Conservation (phyloP, 1,140 invertebrate species). For the Periplaneta americana region DNA sequence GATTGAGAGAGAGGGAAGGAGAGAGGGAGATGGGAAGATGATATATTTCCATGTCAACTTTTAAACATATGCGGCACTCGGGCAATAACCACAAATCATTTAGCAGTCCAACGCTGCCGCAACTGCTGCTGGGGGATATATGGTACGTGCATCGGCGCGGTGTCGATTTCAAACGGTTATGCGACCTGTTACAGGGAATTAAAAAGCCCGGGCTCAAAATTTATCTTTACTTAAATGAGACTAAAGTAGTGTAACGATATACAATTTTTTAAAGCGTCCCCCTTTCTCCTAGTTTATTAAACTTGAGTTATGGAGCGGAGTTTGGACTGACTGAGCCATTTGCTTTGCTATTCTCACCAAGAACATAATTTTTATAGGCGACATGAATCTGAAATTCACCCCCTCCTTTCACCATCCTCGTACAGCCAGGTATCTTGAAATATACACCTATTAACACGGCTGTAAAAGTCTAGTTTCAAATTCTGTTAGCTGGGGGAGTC, state of each 20-base stretch:
- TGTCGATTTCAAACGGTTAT: background rate
- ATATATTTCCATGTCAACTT: slow-evolving; percentile 6
- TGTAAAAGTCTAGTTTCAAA: background rate
- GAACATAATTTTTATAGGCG: background rate
- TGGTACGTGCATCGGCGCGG: background rate
- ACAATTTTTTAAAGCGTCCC: background rate
- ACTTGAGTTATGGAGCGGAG: background rate
- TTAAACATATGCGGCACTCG: slow-evolving; percentile 8
- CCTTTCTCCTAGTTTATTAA: background rate
- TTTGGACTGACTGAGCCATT: background rate
- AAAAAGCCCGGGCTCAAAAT: background rate
- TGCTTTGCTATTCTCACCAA: background rate
- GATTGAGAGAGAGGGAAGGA: background rate
- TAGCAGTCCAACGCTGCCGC: background rate
- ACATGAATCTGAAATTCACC: background rate
- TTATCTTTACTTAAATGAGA: background rate
- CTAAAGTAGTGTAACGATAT: background rate
- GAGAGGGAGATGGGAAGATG: no score
- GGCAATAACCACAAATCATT: slow-evolving; percentile 9
- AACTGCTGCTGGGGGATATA: background rate
- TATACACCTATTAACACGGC: background rate
- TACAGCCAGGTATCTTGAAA: background rate
- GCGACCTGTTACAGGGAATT: background rate
- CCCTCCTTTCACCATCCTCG: background rate
- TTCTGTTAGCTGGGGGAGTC: background rate